Evolutionary conservation across 2,888 invertebrate genomes (phyloP).

Genomic region (Drosophila nigricruria): DNA sequence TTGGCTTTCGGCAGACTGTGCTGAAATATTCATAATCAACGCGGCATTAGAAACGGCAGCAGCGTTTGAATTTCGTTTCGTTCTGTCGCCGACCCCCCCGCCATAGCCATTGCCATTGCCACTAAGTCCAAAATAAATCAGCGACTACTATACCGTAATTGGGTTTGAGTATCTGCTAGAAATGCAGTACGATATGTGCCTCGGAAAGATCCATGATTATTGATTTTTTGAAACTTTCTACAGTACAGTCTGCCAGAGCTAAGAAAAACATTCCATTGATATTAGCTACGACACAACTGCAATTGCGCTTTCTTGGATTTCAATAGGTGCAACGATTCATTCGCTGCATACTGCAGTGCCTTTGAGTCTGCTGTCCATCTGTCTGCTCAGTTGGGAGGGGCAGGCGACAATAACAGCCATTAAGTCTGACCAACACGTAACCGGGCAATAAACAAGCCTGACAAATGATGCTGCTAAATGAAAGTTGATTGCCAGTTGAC

Average conservation of each 20-base stretch:
- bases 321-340: slow-evolving; percentile 29
- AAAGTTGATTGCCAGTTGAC: slow-evolving; percentile 84
- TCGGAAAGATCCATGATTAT: background rate
- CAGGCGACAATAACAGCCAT: slow-evolving; percentile 71
- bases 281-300: too few species aligned
- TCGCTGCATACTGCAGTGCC: background rate
- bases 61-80: slow-evolving; percentile 49
- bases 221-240: too few species aligned
- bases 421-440: slow-evolving; percentile 75
- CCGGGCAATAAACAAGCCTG: slow-evolving; percentile 83
- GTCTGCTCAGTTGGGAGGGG: slow-evolving; percentile 4
- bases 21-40: slow-evolving; percentile 77
- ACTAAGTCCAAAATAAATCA: slow-evolving; percentile 34
- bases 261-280: background rate
- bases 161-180: background rate
- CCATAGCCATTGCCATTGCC: background rate
- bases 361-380: background rate
- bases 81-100: slow-evolving; percentile 14
- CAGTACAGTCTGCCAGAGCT: too few species aligned
- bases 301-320: background rate
- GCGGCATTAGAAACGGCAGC: slow-evolving; percentile 59
- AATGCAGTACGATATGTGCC: background rate
- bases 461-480: slow-evolving; percentile 85
- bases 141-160: slow-evolving; percentile 32
- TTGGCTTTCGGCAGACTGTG: slow-evolving; percentile 29